Conservation (phyloP, 1,140 invertebrate genomes). For the Euschistus heros region DNA sequence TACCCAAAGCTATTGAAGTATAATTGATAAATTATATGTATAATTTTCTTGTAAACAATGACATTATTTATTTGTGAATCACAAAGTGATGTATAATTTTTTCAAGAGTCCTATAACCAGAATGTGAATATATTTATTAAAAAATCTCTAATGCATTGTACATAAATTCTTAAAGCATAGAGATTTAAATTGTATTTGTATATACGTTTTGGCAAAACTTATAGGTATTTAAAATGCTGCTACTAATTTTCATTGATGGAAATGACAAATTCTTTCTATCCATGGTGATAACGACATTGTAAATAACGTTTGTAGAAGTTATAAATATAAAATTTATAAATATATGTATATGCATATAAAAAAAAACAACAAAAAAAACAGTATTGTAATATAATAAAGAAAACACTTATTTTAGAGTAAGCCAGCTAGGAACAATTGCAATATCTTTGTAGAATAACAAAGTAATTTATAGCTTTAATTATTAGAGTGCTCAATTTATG, state of each 20-base stretch:
- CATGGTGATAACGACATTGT: conserved; percentile 22
- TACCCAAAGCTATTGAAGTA: no score
- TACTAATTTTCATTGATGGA: conserved; percentile 4
- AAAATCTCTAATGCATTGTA: neutral
- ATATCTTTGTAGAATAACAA: conserved; percentile 27
- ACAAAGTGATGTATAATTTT: no score
- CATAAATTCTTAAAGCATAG: neutral
- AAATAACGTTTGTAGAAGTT: conserved; percentile 19
- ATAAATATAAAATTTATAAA: conserved; percentile 6
- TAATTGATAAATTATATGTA: no score
- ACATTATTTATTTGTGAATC: no score
- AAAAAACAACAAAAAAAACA: conserved; percentile 21
- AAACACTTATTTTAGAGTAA: conserved; percentile 23
- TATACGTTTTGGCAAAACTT: conserved; percentile 3
- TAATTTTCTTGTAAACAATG: no score
- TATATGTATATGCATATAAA: conserved; percentile 8
- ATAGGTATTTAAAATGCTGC: neutral
- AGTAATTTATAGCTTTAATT: conserved; percentile 27
- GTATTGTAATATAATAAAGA: conserved; percentile 23
- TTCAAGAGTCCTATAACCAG: no score
- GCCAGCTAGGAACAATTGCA: conserved; percentile 26
- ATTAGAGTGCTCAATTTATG: conserved; percentile 26
- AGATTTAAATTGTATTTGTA: neutral
- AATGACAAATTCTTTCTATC: conserved; percentile 20
- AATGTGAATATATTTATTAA: conserved; percentile 1